Conservation (phyloP, 2,888 invertebrate species). For the Chymomyza caudatula region DNA sequence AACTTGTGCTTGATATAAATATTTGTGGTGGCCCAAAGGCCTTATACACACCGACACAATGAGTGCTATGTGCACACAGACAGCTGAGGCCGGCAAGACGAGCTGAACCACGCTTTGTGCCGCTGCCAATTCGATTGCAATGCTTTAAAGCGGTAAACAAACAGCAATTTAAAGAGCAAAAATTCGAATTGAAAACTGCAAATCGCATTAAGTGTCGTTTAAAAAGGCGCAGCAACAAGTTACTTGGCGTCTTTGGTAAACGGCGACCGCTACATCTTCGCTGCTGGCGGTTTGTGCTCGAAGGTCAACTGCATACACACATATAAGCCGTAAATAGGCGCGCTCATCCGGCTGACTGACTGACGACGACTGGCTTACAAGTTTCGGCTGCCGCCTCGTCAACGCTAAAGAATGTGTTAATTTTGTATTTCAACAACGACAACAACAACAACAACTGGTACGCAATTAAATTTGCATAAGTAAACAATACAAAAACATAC, state of each 20-base stretch:
- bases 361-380: slow-evolving; percentile 27
- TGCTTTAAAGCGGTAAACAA: slow-evolving; percentile 8
- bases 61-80: background rate
- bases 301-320: slow-evolving; percentile 60
- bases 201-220: slow-evolving; percentile 40
- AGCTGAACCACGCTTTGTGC: slow-evolving; percentile 3
- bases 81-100: slow-evolving; percentile 62
- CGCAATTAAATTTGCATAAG: background rate
- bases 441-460: slow-evolving; percentile 8
- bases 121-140: slow-evolving; percentile 16
- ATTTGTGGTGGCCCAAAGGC: background rate
- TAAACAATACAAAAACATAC: slow-evolving; percentile 1
- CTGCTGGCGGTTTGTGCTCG: slow-evolving; percentile 10
- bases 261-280: slow-evolving; percentile 14
- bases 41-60: background rate
- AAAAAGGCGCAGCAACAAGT: slow-evolving; percentile 10
- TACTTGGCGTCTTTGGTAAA: slow-evolving; percentile 1
- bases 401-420: slow-evolving; percentile 61
- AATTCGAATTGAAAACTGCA: slow-evolving; percentile 41
- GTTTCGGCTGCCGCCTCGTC: slow-evolving; percentile 32
- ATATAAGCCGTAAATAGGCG: background rate
- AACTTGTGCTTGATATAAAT: background rate
- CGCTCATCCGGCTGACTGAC: slow-evolving; percentile 40
- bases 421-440: slow-evolving; percentile 40
- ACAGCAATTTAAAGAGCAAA: slow-evolving; percentile 8